phyloP scores from a whole-genome alignment of 1,140 invertebrate genomes.

The Tetragonula clypearis region DNA sequence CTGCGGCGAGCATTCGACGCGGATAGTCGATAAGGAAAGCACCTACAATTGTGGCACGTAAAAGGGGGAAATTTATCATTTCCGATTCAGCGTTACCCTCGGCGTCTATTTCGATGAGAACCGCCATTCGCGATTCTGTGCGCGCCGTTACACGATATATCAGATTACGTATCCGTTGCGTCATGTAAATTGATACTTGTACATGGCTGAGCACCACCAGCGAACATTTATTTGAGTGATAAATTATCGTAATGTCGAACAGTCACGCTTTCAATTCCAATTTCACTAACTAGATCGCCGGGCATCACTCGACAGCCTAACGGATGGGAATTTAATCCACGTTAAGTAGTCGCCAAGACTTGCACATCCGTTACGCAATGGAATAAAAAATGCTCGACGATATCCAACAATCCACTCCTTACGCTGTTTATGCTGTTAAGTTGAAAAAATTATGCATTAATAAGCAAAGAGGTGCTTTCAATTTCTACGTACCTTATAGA shows the following conservation, averaged over 20 bases:
- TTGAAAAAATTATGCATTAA: neutral
- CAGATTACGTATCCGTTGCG: constrained; percentile 66
- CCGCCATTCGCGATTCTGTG: constrained; percentile 42
- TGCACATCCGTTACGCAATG: neutral
- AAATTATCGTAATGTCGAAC: constrained; percentile 65
- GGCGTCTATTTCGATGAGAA: constrained; percentile 53
- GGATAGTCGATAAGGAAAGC: constrained; percentile 19
- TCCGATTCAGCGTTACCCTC: constrained; percentile 29
- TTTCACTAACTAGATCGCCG: constrained; percentile 57
- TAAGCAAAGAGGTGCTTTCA: neutral
- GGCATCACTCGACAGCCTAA: neutral
- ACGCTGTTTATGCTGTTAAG: too few relatives aligned
- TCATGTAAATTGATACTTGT: constrained; percentile 67
- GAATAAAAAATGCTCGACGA: neutral
- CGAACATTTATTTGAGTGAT: constrained; percentile 64
- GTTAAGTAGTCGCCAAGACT: neutral
- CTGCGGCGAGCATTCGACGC: neutral
- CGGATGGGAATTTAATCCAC: neutral
- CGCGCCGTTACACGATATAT: constrained; percentile 61
- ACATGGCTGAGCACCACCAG: constrained; percentile 52
- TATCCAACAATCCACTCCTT: neutral
- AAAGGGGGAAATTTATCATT: constrained; percentile 34
- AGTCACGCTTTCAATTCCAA: constrained; percentile 62
- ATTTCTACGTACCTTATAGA: too few relatives aligned
- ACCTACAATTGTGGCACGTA: neutral